Conservation (phyloP, 2,797 vertebrate species). For the Lepus oiostolus region DNA sequence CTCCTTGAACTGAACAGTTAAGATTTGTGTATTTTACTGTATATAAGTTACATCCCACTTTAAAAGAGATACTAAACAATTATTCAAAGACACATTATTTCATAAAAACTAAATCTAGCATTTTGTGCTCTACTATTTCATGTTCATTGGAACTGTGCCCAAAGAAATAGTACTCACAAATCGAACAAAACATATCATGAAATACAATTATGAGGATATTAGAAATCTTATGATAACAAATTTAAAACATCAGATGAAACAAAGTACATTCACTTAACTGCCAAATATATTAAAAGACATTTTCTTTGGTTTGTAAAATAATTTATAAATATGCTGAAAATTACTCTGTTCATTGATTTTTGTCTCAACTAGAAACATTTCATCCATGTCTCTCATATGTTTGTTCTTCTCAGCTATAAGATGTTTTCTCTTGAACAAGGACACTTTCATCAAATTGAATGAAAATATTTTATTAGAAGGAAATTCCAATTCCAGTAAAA, state of each 20-base stretch:
- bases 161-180: not conserved
- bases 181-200: not conserved
- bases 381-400: not conserved
- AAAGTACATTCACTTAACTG: not conserved
- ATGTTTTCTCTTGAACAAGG: slow-evolving; percentile 34
- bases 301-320: slow-evolving; percentile 64
- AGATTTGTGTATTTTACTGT: not conserved
- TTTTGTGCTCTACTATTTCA: not conserved
- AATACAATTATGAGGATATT: not conserved
- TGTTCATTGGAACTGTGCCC: not conserved
- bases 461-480: slow-evolving; percentile 17
- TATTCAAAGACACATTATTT: slow-evolving; percentile 61
- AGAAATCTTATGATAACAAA: too few species aligned
- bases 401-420: not conserved
- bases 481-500: slow-evolving; percentile 2
- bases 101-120: not conserved
- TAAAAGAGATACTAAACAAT: not conserved
- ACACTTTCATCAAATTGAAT: not conserved
- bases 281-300: slow-evolving; percentile 33
- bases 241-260: too few species aligned
- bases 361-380: not conserved
- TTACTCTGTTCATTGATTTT: slow-evolving; percentile 5
- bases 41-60: not conserved
- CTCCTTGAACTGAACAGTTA: not conserved
- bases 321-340: slow-evolving; percentile 10